These are phyloP conservation scores for Caracal caracal DNA, from an alignment of 2,113 vertebrate species.

Conservation along the genomic window DNA sequence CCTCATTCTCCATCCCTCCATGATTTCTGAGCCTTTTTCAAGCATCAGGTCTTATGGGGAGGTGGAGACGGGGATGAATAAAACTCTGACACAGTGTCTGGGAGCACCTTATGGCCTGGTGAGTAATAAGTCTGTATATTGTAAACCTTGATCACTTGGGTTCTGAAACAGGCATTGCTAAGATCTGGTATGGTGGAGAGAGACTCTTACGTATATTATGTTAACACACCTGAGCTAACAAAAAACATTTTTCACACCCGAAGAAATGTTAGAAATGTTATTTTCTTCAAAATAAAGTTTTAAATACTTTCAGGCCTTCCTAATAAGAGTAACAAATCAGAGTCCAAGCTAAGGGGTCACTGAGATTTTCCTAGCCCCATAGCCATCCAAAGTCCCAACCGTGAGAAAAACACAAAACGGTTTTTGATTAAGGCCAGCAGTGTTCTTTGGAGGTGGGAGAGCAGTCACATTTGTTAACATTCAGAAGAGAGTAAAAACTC, in stretches of 20 bases:
- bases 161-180: background rate
- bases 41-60: background rate
- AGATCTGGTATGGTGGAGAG: background rate
- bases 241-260: background rate
- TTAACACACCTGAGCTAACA: background rate
- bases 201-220: background rate
- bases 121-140: background rate
- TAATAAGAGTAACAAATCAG: background rate
- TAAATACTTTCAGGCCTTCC: background rate
- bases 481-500: background rate
- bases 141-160: background rate
- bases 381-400: background rate
- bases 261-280: constrained; percentile 14
- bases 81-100: background rate
- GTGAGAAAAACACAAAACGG: background rate
- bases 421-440: background rate
- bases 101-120: background rate
- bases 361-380: background rate
- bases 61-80: background rate
- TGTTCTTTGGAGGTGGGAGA: background rate
- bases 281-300: constrained; percentile 36
- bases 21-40: background rate
- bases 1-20: background rate
- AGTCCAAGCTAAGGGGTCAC: background rate
- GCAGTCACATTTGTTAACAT: background rate